A percentile compares a stretch with the other conserved stretches of the same genome.
These are phyloP conservation scores for Neodiprion pinetum DNA, from an alignment of 1,140 invertebrate genomes.

Conservation along the genomic window DNA sequence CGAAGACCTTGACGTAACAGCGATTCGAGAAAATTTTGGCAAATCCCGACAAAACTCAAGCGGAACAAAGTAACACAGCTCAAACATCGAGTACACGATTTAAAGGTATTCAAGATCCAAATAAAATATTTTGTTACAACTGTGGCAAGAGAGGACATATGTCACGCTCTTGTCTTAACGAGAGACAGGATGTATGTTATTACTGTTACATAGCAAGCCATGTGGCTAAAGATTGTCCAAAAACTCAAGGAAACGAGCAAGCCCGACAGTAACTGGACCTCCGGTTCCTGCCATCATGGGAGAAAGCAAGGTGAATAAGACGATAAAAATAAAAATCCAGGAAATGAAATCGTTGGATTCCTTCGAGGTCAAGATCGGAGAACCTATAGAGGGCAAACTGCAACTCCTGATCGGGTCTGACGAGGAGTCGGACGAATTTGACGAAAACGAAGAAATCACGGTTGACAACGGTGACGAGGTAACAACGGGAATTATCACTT, in stretches of 20 bases:
- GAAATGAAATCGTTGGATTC: too few species aligned
- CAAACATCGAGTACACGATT: not conserved
- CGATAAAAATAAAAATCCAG: not conserved
- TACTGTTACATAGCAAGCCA: slow-evolving; percentile 21
- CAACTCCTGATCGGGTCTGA: too few species aligned
- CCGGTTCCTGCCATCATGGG: slow-evolving; percentile 10
- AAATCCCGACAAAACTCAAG: not conserved
- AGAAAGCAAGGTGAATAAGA: not conserved
- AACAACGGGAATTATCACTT: too few species aligned
- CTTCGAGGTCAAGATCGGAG: too few species aligned
- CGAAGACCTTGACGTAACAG: not conserved
- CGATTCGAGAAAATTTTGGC: slow-evolving; percentile 9
- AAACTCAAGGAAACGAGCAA: slow-evolving; percentile 19
- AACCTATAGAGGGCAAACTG: too few species aligned
- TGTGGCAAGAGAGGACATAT: slow-evolving; percentile 18
- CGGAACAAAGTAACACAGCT: not conserved
- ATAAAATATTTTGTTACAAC: slow-evolving; percentile 20
- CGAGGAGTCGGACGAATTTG: too few species aligned
- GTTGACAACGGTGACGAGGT: too few species aligned
- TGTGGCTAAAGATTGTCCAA: slow-evolving; percentile 20
- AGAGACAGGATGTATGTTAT: slow-evolving; percentile 16
- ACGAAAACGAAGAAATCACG: too few species aligned
- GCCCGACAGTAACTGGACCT: slow-evolving; percentile 14
- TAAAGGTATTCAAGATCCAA: not conserved
- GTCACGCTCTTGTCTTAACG: slow-evolving; percentile 11